A percentile compares a stretch with the other conserved stretches of the same genome.
These are phyloP conservation scores for Desoria tigrina DNA, from an alignment of 2,888 invertebrate genomes.

Conservation along the genomic window DNA sequence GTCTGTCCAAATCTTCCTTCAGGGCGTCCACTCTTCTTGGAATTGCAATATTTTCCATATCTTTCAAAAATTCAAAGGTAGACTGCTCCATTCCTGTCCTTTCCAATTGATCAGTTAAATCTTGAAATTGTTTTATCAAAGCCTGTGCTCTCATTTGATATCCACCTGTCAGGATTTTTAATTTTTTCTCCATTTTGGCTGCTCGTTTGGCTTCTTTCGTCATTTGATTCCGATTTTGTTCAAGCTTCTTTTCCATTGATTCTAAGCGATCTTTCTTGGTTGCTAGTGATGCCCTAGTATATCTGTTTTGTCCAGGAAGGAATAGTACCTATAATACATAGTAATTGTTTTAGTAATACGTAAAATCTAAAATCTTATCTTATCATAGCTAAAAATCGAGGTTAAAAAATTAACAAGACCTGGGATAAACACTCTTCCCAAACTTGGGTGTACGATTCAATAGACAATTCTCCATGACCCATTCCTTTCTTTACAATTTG, in stretches of 20 bases:
- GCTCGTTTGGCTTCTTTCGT: constrained; percentile 94
- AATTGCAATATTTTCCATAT: constrained; percentile 86
- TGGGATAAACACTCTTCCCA: constrained; percentile 96
- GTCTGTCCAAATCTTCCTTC: constrained; percentile 87
- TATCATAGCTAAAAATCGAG: constrained; percentile 5
- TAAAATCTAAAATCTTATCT: neutral
- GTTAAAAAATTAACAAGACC: too few relatives aligned
- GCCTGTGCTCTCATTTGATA: constrained; percentile 83
- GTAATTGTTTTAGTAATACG: constrained; percentile 3
- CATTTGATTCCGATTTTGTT: constrained; percentile 94
- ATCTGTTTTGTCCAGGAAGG: constrained; percentile 86
- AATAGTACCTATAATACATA: constrained; percentile 69
- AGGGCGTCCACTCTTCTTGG: constrained; percentile 86
- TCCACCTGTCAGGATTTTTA: constrained; percentile 91
- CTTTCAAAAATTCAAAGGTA: constrained; percentile 85
- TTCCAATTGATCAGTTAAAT: constrained; percentile 85
- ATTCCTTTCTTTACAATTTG: constrained; percentile 86
- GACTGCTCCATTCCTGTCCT: constrained; percentile 84
- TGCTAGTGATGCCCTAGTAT: constrained; percentile 90
- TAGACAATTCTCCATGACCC: constrained; percentile 89
- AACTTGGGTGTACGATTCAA: constrained; percentile 89
- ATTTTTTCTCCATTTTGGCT: constrained; percentile 95
- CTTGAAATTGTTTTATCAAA: constrained; percentile 81
- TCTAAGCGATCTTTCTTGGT: constrained; percentile 95
- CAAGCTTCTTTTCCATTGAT: constrained; percentile 85